Percentiles rank a stretch among this genome's conserved stretches.
These are phyloP conservation scores for Camponotus vicinus DNA, from an alignment of 1,140 invertebrate species.

Conservation along the genomic window DNA sequence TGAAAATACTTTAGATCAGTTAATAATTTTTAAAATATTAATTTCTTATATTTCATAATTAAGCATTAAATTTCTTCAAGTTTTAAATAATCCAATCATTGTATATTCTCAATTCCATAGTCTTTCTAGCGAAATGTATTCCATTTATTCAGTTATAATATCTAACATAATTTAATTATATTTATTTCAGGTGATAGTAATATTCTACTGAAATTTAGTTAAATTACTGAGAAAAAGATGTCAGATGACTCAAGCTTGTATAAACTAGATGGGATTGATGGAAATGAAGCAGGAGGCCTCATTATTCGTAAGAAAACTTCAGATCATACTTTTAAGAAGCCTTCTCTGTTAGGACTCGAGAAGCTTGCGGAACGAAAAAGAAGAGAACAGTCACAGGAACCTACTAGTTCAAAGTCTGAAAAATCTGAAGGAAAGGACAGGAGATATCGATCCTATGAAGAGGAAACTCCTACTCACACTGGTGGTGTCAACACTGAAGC, in stretches of 20 bases:
- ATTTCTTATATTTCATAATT: slow-evolving; percentile 1
- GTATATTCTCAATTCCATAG: background rate
- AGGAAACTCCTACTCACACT: slow-evolving; percentile 97
- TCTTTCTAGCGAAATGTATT: background rate
- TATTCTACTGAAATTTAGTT: background rate
- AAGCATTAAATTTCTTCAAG: background rate
- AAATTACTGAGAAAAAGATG: slow-evolving; percentile 62
- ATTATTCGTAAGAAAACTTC: slow-evolving; percentile 93
- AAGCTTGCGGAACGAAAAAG: slow-evolving; percentile 93
- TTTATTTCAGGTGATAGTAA: slow-evolving; percentile 31
- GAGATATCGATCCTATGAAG: slow-evolving; percentile 91
- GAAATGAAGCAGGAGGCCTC: slow-evolving; percentile 91
- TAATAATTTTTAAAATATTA: background rate
- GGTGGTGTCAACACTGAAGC: slow-evolving; percentile 95
- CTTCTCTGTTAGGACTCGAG: slow-evolving; percentile 95
- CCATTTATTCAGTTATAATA: background rate
- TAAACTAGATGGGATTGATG: slow-evolving; percentile 93
- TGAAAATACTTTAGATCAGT: background rate
- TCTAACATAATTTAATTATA: background rate
- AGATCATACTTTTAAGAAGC: slow-evolving; percentile 91
- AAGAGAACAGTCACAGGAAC: slow-evolving; percentile 85
- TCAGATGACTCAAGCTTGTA: slow-evolving; percentile 88
- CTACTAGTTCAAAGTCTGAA: slow-evolving; percentile 76
- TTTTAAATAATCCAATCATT: background rate
- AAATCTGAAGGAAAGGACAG: slow-evolving; percentile 85